Conservation (phyloP, 2,888 invertebrate genomes). For the Macrosoma leucophasiata region DNA sequence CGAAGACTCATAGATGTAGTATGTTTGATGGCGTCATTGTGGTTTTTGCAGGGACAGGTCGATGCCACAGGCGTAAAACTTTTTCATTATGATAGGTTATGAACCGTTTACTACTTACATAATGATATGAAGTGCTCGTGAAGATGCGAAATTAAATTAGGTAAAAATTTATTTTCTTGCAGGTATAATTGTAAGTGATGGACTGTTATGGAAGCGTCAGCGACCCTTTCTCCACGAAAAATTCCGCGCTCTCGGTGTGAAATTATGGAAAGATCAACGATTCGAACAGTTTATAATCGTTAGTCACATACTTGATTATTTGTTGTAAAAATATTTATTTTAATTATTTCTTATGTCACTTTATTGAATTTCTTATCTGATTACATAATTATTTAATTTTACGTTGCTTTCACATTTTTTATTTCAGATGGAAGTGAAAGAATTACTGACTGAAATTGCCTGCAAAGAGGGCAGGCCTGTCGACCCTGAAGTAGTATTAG, state of each 20-base stretch:
- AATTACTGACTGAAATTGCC: conserved; percentile 76
- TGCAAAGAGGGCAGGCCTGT: conserved; percentile 74
- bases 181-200: conserved; percentile 71
- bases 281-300: conserved; percentile 87
- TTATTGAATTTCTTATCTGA: not conserved
- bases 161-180: too few relatives aligned
- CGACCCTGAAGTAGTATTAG: conserved; percentile 80
- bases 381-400: not conserved
- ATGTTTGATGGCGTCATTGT: too few relatives aligned
- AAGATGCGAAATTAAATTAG: too few relatives aligned
- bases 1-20: too few relatives aligned
- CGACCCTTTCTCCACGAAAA: conserved; percentile 86
- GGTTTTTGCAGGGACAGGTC: too few relatives aligned
- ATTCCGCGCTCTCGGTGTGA: conserved; percentile 87
- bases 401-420: too few relatives aligned
- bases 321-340: not conserved
- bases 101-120: too few relatives aligned
- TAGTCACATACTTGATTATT: conserved; percentile 35
- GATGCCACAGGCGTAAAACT: too few relatives aligned
- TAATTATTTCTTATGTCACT: not conserved
- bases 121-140: too few relatives aligned
- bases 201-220: conserved; percentile 89
- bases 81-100: too few relatives aligned
- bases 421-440: conserved; percentile 80
- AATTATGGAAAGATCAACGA: conserved; percentile 79